A percentile compares a stretch with the other conserved stretches of the same genome.
phyloP scores from a whole-genome alignment of 1,140 invertebrate species.

The Gryllus bimaculatus region DNA sequence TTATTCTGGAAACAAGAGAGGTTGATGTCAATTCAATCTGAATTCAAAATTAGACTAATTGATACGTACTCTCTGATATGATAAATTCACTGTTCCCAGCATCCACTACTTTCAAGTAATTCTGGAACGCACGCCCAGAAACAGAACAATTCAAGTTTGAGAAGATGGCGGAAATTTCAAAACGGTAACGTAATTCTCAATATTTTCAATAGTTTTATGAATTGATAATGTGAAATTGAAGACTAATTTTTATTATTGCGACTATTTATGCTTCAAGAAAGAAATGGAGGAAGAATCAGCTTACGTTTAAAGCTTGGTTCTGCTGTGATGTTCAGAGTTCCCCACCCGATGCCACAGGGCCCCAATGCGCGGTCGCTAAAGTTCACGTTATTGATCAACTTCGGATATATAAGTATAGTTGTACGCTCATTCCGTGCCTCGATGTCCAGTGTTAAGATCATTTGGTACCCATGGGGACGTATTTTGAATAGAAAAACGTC shows the following conservation, averaged over 20 bases:
- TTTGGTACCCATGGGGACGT: not conserved
- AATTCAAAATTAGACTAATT: no score
- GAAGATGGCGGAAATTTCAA: constrained; percentile 16
- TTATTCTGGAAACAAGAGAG: no score
- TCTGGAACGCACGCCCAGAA: not conserved
- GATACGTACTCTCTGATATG: no score
- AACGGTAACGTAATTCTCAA: constrained; percentile 8
- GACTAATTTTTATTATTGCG: not conserved
- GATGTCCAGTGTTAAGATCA: not conserved
- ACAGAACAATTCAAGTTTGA: not conserved
- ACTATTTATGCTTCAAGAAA: no score
- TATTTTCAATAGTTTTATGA: not conserved
- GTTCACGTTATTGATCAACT: constrained; percentile 8
- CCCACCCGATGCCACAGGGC: not conserved
- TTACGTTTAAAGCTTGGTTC: not conserved
- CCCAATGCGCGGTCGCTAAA: constrained; percentile 14
- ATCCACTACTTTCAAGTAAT: not conserved
- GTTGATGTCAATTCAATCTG: no score
- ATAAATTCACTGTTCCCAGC: no score
- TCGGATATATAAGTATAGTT: not conserved
- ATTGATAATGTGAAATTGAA: not conserved
- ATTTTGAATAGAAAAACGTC: not conserved
- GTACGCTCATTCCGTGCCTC: not conserved
- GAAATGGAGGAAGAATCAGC: not conserved
- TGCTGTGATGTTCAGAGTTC: not conserved